These are phyloP conservation scores for Potorous gilbertii DNA, from an alignment of 2,797 vertebrate genomes.

Conservation along the genomic window DNA sequence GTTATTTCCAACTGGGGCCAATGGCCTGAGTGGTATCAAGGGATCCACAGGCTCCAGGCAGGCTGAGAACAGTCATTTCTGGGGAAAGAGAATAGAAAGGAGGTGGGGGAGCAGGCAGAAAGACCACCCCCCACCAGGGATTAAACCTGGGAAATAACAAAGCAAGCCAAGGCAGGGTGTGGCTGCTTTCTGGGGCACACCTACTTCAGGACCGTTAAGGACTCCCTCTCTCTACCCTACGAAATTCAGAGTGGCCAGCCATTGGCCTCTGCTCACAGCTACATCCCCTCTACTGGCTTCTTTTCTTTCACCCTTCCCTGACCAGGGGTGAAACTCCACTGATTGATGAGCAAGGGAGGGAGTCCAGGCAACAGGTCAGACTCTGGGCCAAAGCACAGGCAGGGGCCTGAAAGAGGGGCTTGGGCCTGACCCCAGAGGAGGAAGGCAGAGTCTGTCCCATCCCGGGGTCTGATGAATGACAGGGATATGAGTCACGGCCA, in stretches of 20 bases:
- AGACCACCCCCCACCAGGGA: background rate
- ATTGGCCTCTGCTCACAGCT: background rate
- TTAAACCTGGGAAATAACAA: background rate
- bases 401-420: background rate
- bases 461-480: background rate
- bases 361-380: background rate
- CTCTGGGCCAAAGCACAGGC: background rate
- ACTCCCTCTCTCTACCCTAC: background rate
- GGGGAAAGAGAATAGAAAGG: background rate
- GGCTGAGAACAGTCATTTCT: background rate
- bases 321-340: too few species aligned
- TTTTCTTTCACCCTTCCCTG: background rate
- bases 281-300: background rate
- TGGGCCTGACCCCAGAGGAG: background rate
- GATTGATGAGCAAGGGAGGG: background rate
- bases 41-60: background rate
- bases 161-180: background rate
- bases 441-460: background rate
- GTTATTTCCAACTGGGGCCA: background rate
- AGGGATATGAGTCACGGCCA: constrained; percentile 75
- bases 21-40: background rate
- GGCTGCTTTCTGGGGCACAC: background rate
- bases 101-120: background rate
- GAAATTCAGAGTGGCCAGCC: background rate
- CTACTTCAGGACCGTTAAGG: background rate